Percentiles rank a stretch among this genome's conserved stretches.
Conservation (phyloP, 2,113 vertebrate species). For the Hemiprocne comata region DNA sequence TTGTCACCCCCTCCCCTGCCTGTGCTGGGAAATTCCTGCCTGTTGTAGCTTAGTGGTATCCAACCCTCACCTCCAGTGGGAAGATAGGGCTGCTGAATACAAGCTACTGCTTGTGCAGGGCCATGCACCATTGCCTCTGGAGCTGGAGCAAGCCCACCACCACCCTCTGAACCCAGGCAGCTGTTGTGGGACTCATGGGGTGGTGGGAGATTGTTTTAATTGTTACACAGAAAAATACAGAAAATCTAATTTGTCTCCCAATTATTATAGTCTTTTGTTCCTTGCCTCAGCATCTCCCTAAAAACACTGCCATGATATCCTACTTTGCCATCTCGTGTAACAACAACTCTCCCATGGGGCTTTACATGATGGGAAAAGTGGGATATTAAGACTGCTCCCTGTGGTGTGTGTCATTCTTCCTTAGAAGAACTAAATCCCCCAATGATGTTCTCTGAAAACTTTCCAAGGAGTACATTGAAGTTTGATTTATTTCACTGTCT, state of each 20-base stretch:
- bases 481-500: not conserved
- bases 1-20: not conserved
- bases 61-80: not conserved
- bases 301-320: not conserved
- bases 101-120: not conserved
- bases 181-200: not conserved
- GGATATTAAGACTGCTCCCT: not conserved
- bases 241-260: not conserved
- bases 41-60: fast-evolving
- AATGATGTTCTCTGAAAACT: not conserved
- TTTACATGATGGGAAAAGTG: not conserved
- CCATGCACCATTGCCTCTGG: not conserved
- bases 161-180: not conserved
- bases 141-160: not conserved
- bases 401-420: not conserved
- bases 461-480: not conserved
- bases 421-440: not conserved
- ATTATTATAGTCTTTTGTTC: not conserved
- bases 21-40: not conserved
- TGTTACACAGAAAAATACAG: not conserved
- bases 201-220: not conserved
- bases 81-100: not conserved
- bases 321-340: not conserved
- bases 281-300: not conserved
- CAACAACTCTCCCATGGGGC: not conserved